Percentiles rank a stretch among this genome's conserved stretches.
phyloP scores from a whole-genome alignment of 2,888 invertebrate genomes.

The Teleiodes luculella region DNA sequence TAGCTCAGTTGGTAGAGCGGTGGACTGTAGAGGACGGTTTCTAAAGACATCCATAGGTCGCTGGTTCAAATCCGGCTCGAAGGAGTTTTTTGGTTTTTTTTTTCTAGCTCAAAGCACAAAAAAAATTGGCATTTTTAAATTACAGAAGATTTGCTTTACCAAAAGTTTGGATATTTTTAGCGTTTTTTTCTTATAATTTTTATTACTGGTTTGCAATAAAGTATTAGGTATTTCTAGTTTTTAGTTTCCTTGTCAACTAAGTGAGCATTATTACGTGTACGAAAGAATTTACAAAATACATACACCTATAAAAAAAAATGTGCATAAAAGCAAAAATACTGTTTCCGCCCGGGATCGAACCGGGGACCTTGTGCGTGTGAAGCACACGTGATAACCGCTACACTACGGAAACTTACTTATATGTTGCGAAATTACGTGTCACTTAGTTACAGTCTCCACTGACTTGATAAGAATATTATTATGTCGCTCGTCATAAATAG shows the following conservation, averaged over 20 bases:
- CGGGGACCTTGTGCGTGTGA: conserved; percentile 87
- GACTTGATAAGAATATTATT: too few relatives aligned
- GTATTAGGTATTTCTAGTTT: too few relatives aligned
- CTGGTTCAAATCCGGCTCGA: conserved; percentile 81
- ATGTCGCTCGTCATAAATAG: too few relatives aligned
- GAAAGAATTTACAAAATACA: too few relatives aligned
- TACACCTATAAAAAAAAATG: conserved; percentile 4
- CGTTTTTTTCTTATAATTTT: too few relatives aligned
- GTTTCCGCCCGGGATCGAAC: conserved; percentile 85
- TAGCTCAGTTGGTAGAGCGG: conserved; percentile 81
- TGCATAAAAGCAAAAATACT: conserved; percentile 30
- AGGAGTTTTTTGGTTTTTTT: conserved; percentile 46
- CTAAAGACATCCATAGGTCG: conserved; percentile 74
- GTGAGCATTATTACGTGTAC: too few relatives aligned
- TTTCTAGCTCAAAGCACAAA: too few relatives aligned
- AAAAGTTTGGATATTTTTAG: too few relatives aligned
- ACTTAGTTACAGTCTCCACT: background rate
- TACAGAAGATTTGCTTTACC: too few relatives aligned
- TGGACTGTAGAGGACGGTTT: conserved; percentile 68
- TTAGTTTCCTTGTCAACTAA: too few relatives aligned
- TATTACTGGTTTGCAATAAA: too few relatives aligned
- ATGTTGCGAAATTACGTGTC: conserved; percentile 22
- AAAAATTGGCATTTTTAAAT: too few relatives aligned
- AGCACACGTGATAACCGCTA: conserved; percentile 89
- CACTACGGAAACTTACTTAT: conserved; percentile 81